Evolutionary conservation across 2,797 vertebrate species (phyloP).

Genomic region (Cynopterus sphinx): DNA sequence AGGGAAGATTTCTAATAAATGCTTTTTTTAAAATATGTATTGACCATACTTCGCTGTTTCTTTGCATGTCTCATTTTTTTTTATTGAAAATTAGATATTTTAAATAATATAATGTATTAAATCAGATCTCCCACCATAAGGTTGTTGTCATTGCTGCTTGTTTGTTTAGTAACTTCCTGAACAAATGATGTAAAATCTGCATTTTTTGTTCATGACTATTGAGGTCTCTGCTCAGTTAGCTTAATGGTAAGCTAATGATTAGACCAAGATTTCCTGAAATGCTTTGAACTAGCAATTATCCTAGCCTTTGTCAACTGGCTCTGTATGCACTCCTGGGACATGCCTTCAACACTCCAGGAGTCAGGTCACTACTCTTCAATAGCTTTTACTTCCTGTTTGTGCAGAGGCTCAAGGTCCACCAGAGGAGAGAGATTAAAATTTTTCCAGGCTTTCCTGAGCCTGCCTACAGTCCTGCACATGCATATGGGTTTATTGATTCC

Average conservation of each 20-base stretch:
- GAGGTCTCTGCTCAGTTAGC: not conserved
- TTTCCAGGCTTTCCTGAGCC: not conserved
- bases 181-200: not conserved
- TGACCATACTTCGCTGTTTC: not conserved
- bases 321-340: not conserved
- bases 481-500: not conserved
- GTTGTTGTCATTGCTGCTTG: not conserved
- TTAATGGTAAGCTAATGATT: not conserved
- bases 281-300: not conserved
- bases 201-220: not conserved
- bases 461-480: not conserved
- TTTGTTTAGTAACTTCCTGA: not conserved
- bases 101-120: not conserved
- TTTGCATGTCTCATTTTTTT: not conserved
- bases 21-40: not conserved
- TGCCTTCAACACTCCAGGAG: not conserved
- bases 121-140: not conserved
- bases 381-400: not conserved
- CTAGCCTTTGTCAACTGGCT: not conserved
- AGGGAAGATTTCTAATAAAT: not conserved
- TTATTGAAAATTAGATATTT: not conserved
- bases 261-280: not conserved
- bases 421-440: not conserved
- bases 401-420: not conserved
- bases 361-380: not conserved